phyloP scores from a whole-genome alignment of 1,140 invertebrate genomes.

The Cataglyphis hispanica region DNA sequence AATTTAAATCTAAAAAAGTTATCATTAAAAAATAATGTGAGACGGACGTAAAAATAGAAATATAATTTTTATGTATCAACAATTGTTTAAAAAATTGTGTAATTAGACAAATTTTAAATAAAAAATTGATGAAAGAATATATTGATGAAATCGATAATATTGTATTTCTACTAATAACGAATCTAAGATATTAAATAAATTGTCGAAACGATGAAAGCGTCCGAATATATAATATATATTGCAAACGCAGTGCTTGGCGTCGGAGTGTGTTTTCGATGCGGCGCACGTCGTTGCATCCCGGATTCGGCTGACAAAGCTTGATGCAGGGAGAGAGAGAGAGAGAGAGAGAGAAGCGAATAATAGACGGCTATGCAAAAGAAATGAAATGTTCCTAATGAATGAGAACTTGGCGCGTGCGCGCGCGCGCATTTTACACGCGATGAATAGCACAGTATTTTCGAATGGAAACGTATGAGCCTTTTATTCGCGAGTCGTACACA shows the following conservation, averaged over 20 bases:
- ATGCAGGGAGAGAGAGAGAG: constrained; percentile 6
- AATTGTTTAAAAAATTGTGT: neutral
- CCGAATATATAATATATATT: neutral
- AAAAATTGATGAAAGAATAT: too few species aligned
- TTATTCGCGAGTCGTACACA: constrained; percentile 6
- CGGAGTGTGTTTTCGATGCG: constrained; percentile 4
- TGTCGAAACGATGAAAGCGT: neutral
- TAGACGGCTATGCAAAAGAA: constrained; percentile 37
- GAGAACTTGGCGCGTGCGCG: neutral
- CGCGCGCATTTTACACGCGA: constrained; percentile 21
- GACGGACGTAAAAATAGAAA: neutral
- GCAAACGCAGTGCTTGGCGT: neutral
- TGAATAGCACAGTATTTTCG: constrained; percentile 33
- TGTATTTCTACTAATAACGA: neutral
- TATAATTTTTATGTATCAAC: neutral
- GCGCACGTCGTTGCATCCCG: neutral
- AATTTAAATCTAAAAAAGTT: neutral
- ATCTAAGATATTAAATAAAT: constrained; percentile 3
- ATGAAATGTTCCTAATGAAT: constrained; percentile 53
- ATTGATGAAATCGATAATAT: neutral
- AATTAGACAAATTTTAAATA: too few species aligned
- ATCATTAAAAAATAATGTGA: neutral
- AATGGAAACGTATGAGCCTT: constrained; percentile 19
- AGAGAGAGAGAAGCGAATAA: constrained; percentile 18
- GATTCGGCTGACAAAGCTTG: neutral